A percentile compares a stretch with the other conserved stretches of the same genome.
Conservation (phyloP, 2,888 invertebrate species). For the Acronicta alni region DNA sequence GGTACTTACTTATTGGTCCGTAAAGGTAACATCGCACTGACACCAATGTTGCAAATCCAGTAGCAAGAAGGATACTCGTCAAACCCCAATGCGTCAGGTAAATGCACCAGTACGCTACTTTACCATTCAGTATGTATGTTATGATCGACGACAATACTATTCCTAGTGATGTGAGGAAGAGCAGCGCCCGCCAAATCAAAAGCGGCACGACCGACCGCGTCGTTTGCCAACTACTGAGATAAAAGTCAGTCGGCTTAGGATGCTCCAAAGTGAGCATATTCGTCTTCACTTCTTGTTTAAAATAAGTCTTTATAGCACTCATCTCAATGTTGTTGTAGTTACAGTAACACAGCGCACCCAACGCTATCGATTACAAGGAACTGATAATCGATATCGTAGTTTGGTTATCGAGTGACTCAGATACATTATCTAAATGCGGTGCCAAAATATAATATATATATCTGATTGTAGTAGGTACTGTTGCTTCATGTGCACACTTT, state of each 20-base stretch:
- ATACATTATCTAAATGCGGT: conserved; percentile 59
- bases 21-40: conserved; percentile 77
- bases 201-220: conserved; percentile 79
- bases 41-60: conserved; percentile 75
- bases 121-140: conserved; percentile 68
- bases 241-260: conserved; percentile 77
- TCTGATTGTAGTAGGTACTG: conserved; percentile 38
- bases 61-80: conserved; percentile 69
- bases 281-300: conserved; percentile 72
- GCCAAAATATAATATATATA: conserved; percentile 66
- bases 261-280: conserved; percentile 76
- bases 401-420: conserved; percentile 58
- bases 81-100: conserved; percentile 89
- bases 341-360: conserved; percentile 51
- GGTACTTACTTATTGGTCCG: conserved; percentile 82
- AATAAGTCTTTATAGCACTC: conserved; percentile 78
- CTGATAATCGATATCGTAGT: conserved; percentile 56
- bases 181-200: conserved; percentile 75
- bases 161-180: conserved; percentile 74
- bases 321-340: conserved; percentile 63
- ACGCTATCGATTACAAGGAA: conserved; percentile 57
- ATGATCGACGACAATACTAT: conserved; percentile 75
- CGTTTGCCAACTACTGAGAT: conserved; percentile 81
- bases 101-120: conserved; percentile 81
- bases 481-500: conserved; percentile 14